These are phyloP conservation scores for Gymnogyps californianus DNA, from an alignment of 2,113 vertebrate species.

Conservation along the genomic window DNA sequence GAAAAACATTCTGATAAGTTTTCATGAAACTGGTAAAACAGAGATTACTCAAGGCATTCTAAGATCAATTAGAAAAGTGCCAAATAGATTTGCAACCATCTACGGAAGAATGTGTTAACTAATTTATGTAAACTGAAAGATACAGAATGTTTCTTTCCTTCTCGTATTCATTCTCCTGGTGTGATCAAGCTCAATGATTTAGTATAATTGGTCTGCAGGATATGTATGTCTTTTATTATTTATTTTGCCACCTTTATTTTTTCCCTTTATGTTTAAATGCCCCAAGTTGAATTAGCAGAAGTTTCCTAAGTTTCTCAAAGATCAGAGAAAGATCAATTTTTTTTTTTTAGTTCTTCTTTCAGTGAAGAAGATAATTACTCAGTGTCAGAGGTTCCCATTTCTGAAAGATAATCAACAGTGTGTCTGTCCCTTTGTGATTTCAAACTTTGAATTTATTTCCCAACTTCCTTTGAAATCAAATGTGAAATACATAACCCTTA, in stretches of 20 bases:
- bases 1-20: background rate
- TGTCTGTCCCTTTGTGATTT: background rate
- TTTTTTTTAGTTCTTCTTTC: background rate
- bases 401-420: background rate
- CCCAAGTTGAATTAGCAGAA: background rate
- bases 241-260: background rate
- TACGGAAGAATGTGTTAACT: background rate
- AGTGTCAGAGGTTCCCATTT: background rate
- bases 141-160: background rate
- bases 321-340: background rate
- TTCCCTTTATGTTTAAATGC: background rate
- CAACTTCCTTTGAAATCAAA: background rate
- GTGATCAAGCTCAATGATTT: background rate
- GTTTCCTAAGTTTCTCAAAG: background rate
- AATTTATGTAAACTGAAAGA: background rate
- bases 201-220: background rate
- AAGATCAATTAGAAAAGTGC: background rate
- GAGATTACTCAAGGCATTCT: background rate
- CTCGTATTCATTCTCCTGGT: background rate
- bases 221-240: background rate
- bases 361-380: background rate
- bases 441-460: background rate
- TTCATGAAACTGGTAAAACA: background rate
- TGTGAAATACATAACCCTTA: background rate
- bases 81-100: background rate